These are phyloP conservation scores for Emmelina monodactyla DNA, from an alignment of 2,888 invertebrate species.

Conservation along the genomic window DNA sequence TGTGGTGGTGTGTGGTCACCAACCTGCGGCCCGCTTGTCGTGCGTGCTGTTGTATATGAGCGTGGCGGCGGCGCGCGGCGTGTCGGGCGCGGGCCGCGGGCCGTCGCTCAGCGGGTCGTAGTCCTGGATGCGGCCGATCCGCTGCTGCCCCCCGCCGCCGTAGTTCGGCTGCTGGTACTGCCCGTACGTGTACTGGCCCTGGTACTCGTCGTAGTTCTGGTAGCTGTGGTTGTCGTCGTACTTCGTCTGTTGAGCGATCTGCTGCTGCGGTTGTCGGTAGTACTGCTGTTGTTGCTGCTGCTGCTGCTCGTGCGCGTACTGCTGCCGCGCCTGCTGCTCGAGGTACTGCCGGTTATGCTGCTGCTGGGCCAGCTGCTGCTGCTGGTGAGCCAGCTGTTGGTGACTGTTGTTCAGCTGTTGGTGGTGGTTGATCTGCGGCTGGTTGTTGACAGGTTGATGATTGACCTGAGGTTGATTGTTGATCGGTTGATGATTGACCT, in stretches of 20 bases:
- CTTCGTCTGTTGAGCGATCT: slow-evolving; percentile 15
- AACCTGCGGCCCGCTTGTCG: slow-evolving; percentile 39
- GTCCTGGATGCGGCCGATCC: slow-evolving; percentile 79
- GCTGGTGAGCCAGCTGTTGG: slow-evolving; percentile 19
- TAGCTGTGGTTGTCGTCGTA: slow-evolving; percentile 22
- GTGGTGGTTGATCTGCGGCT: slow-evolving; percentile 24
- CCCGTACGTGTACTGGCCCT: slow-evolving; percentile 13
- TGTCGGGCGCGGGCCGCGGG: slow-evolving; percentile 74
- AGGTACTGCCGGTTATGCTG: slow-evolving; percentile 15
- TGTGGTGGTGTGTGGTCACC: slow-evolving; percentile 13
- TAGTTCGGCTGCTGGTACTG: slow-evolving; percentile 29
- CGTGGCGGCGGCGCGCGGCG: slow-evolving; percentile 80
- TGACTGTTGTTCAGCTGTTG: slow-evolving; percentile 29
- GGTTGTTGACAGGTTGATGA: slow-evolving; percentile 21
- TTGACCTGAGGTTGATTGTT: not conserved
- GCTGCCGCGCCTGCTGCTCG: slow-evolving; percentile 22
- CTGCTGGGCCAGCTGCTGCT: slow-evolving; percentile 9
- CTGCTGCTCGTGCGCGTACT: slow-evolving; percentile 15
- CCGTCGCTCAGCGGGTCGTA: slow-evolving; percentile 80
- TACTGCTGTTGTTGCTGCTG: slow-evolving; percentile 21
- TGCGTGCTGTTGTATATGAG: slow-evolving; percentile 77
- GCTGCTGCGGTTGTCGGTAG: slow-evolving; percentile 7
- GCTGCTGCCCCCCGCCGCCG: slow-evolving; percentile 30
- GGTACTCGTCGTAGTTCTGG: slow-evolving; percentile 13
- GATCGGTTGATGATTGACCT: slow-evolving; percentile 12